Evolutionary conservation across 2,888 invertebrate genomes (phyloP).

Genomic region (Netelia melanura): DNA sequence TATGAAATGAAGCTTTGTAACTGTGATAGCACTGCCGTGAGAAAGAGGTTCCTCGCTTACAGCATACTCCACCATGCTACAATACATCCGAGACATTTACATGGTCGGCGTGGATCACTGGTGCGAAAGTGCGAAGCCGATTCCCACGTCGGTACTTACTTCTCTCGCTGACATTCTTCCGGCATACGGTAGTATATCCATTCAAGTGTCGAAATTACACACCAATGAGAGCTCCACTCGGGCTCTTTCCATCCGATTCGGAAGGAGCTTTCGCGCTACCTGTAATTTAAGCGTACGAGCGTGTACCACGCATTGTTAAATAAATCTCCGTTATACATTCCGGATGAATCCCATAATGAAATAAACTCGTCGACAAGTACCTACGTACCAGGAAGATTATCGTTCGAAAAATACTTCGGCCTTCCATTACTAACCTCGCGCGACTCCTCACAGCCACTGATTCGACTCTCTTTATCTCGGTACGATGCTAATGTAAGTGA

Average conservation of each 20-base stretch:
- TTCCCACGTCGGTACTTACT: conserved; percentile 52
- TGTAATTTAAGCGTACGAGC: too few species aligned
- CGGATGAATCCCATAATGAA: too few species aligned
- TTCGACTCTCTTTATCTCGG: too few species aligned
- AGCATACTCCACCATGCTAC: not conserved
- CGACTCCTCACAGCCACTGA: too few species aligned
- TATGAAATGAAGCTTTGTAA: conserved; percentile 48
- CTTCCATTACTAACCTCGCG: too few species aligned
- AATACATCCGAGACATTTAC: not conserved
- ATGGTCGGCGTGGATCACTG: not conserved
- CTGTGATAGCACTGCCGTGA: conserved; percentile 31
- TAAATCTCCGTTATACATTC: not conserved
- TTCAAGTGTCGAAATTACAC: conserved; percentile 8
- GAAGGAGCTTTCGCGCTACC: not conserved
- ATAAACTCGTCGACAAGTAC: too few species aligned
- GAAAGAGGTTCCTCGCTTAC: not conserved
- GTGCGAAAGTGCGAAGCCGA: conserved; percentile 55
- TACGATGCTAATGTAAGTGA: not conserved
- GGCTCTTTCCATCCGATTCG: not conserved
- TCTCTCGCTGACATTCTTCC: conserved; percentile 25
- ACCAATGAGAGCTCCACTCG: conserved; percentile 14
- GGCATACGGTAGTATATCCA: not conserved
- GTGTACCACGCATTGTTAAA: not conserved
- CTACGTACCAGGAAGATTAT: too few species aligned
- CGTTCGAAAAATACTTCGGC: too few species aligned